Evolutionary conservation across 1,140 invertebrate genomes (phyloP), one percentile per base, ranked within the genome.

Genomic region (Venturia canescens): DNA sequence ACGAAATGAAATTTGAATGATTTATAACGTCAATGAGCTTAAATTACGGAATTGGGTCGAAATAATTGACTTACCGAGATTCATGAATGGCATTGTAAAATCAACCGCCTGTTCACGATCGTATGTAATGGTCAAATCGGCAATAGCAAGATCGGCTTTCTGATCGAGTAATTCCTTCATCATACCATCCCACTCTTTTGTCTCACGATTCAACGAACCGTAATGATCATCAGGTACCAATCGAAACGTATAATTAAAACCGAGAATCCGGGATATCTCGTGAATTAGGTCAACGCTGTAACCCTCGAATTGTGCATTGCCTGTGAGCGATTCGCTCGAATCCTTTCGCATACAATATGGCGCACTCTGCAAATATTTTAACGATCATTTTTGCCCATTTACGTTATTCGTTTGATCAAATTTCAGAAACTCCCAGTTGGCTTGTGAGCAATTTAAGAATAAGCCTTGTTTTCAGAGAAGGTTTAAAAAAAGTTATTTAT

Each of bases 61-160:
- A 44, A 11, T 6, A 44, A 44, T 1, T 44, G 11, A 44, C 67
- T 90, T 87, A 93, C 94, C 97, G 75, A 98, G 93, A 91, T 98
- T 98, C 97, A 98, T 98, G 89, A 98, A 99, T 0, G 98, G 98
- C 94, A 98, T 98, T 11, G 97, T 98, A 89, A 98, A 99, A 90
- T 98, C 97, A 3, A 98, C 97, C 4, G 96, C 97, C 92, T 97
- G 95, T 84, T 97, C 96, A 38, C 97, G 92, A 86, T 98, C 97
- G 87, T 97, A 98, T 1, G 97, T 99, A 83, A 99, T 98, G 13
- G 98, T 98, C 7, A 99, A 93, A 93, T 98, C 98, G 0, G 96
- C 97, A 77, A 98, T 96, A 3, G 97, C 98, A 57, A 98, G 89
- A 92, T 99, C 98, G 7, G 97, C 97, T 88, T 96, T 96, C 92